Base-by-base conservation (phyloP, 2,888 invertebrate genomes). In the Drosophila paranaensis region DNA sequence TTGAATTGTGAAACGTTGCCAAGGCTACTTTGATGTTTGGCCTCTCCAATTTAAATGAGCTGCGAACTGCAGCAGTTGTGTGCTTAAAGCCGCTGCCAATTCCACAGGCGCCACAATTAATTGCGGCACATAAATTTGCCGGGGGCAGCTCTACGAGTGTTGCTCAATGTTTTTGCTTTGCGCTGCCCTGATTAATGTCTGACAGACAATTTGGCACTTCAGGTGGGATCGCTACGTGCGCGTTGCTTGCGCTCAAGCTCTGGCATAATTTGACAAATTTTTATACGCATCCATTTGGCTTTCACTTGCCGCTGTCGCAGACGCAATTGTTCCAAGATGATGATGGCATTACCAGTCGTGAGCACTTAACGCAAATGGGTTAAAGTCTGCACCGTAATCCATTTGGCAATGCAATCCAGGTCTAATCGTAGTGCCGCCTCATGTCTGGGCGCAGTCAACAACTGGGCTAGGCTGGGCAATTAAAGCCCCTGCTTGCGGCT, bases 1-100 rank as follows among this genome's bases (percentile, higher is more conserved):
- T 33, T 25, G 14, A 40, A 16, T 58, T 20, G 20, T 39, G 16
- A 9, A 53, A 42, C 5, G 71, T 57, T 75, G 75, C 71, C 65
- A 64, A 46, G 66, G 61, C 35, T 60, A 33, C 55, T 58, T 85
- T 76, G 67, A 63, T 69, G 71, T 74, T 73, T 76, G 62, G 69
- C 70, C 69, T 79, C 57, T 77, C 79, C 82, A 81, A 81, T 72
- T 81, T 64, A 81, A 84, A 84, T 82, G 78, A 80, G 82, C 81
- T 78, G 86, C 72, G 66, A 80, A 84, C 81, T 76, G 83, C 78
- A 71, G 13, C 35, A 14, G 53, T 60, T 40, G 43, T 65, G 48
- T 56, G 62, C 65, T 81, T 74, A 83, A 82, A 63, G 61, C 57
- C 25, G n/a, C 37, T 60, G 46, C 55, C 77, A 58, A 77, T 76